phyloP scores from a whole-genome alignment of 2,888 invertebrate species.

The Drosophila paucipuncta region DNA sequence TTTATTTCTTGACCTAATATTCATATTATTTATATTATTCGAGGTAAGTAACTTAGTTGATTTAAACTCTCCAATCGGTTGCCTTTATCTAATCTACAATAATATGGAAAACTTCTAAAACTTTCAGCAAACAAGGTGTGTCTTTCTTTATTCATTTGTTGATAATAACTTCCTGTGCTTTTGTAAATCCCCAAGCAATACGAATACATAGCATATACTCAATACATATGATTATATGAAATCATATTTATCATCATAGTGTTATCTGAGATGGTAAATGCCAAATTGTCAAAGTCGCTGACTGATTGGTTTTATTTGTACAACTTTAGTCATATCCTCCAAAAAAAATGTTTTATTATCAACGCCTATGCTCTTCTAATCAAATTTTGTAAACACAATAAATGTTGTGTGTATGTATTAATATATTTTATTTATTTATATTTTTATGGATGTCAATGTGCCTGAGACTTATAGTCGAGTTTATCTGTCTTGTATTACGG shows the following conservation, averaged over 20 bases:
- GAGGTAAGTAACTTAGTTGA: background rate
- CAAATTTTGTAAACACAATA: conserved; percentile 13
- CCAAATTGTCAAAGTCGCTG: conserved; percentile 42
- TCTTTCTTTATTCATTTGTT: conserved; percentile 34
- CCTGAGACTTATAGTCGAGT: background rate
- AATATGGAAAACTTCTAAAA: conserved; percentile 23
- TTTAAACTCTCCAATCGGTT: conserved; percentile 1
- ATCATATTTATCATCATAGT: conserved; percentile 8
- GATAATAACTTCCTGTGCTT: conserved; percentile 43
- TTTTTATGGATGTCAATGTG: background rate
- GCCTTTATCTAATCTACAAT: conserved; percentile 36
- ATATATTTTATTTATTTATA: background rate
- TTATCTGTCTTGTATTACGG: background rate
- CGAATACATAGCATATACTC: background rate
- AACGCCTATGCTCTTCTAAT: conserved; percentile 21
- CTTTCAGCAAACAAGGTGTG: conserved; percentile 1
- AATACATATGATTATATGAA: background rate
- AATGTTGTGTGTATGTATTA: background rate
- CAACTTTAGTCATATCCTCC: conserved; percentile 17
- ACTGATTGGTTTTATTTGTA: conserved; percentile 8
- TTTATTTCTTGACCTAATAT: conserved; percentile 25
- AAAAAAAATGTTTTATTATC: conserved; percentile 16
- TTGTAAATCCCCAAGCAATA: conserved; percentile 44
- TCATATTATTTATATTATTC: background rate
- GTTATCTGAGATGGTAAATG: conserved; percentile 25